Conservation (phyloP, 2,888 invertebrate genomes). For the Osmoderma eremita region DNA sequence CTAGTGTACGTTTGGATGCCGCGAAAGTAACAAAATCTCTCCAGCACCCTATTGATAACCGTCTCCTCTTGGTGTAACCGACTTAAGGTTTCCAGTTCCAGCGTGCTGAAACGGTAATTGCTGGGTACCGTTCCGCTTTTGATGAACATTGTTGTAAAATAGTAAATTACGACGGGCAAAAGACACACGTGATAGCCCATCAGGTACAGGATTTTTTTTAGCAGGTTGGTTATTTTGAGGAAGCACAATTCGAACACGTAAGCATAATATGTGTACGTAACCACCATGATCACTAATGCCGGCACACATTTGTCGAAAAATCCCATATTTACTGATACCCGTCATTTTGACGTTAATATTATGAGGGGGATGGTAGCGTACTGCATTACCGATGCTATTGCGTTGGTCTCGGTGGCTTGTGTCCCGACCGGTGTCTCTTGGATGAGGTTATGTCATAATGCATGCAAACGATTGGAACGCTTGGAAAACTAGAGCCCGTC, state of each 20-base stretch:
- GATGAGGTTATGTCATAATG: too few species aligned
- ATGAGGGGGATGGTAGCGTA: too few species aligned
- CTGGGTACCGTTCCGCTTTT: slow-evolving; percentile 25
- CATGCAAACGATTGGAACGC: too few species aligned
- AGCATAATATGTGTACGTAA: slow-evolving; percentile 36
- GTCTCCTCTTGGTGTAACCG: slow-evolving; percentile 6
- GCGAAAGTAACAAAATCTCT: slow-evolving; percentile 31
- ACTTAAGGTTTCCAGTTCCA: slow-evolving; percentile 27
- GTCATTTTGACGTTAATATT: too few species aligned
- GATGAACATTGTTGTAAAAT: slow-evolving; percentile 37
- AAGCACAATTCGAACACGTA: slow-evolving; percentile 41
- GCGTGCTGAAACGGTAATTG: slow-evolving; percentile 17
- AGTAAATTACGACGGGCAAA: slow-evolving; percentile 24
- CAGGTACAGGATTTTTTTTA: slow-evolving; percentile 36
- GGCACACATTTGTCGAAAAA: slow-evolving; percentile 20
- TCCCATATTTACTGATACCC: slow-evolving; percentile 3
- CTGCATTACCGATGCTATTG: too few species aligned
- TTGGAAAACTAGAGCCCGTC: too few species aligned
- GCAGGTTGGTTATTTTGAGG: slow-evolving; percentile 21
- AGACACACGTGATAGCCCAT: slow-evolving; percentile 29
- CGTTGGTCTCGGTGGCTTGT: too few species aligned
- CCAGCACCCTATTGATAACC: slow-evolving; percentile 8
- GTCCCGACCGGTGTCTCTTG: too few species aligned
- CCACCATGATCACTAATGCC: slow-evolving; percentile 21
- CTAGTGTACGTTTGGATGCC: slow-evolving; percentile 36